Percentiles rank a stretch among this genome's conserved stretches.
phyloP scores from a whole-genome alignment of 2,113 vertebrate species.

The Taurulus bubalis region DNA sequence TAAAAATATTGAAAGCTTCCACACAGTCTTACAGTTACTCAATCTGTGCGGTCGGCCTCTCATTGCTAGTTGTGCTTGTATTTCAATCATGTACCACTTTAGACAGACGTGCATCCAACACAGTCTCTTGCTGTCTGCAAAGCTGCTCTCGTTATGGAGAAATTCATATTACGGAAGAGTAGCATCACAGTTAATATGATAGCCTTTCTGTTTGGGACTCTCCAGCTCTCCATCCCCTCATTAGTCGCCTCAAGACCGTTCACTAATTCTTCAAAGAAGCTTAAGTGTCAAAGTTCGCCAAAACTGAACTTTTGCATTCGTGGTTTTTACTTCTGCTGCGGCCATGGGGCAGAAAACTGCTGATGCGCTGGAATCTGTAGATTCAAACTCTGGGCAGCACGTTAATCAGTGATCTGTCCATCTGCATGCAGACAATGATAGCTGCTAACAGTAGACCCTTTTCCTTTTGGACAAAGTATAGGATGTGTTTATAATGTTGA shows the following conservation, averaged over 20 bases:
- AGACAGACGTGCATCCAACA: no score
- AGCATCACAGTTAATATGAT: no score
- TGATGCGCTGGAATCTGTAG: background rate
- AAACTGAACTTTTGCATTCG: no score
- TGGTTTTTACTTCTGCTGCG: background rate
- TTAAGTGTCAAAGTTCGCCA: background rate
- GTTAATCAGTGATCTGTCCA: background rate
- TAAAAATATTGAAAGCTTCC: no score
- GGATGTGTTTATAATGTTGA: no score
- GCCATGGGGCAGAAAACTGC: background rate
- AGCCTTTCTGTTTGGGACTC: background rate
- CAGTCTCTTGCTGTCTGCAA: no score
- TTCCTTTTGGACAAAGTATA: background rate
- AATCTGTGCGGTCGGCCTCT: background rate
- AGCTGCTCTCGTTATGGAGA: no score
- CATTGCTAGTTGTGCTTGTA: background rate
- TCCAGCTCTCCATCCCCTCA: background rate
- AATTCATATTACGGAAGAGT: no score
- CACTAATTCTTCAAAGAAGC: background rate
- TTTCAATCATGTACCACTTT: no score
- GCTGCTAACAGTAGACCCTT: no score
- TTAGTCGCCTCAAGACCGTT: background rate
- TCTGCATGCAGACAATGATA: no score
- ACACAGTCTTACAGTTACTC: no score
- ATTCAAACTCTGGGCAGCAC: background rate